Conservation (phyloP, 2,113 vertebrate species). For the Phyllopteryx taeniolatus region DNA sequence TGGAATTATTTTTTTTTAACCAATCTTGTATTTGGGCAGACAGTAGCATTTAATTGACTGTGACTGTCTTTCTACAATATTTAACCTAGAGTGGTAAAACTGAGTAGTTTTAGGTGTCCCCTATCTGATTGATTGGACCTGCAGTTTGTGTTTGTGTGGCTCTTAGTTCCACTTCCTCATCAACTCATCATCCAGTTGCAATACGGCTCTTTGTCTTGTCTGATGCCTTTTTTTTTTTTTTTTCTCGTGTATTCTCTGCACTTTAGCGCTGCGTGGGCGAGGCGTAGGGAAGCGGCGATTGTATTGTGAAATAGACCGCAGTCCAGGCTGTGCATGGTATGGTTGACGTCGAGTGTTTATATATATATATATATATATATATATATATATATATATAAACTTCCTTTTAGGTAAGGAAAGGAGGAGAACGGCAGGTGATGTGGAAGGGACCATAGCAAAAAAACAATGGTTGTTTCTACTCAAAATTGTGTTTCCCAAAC, state of each 20-base stretch:
- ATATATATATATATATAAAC: too few relatives aligned
- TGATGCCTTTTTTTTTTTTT: slow-evolving; percentile 34
- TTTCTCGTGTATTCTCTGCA: slow-evolving; percentile 75
- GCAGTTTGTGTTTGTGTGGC: slow-evolving; percentile 32
- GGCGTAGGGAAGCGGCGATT: slow-evolving; percentile 57
- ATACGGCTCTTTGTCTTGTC: slow-evolving; percentile 41
- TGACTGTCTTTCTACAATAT: slow-evolving; percentile 16
- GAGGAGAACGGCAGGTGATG: slow-evolving; percentile 62
- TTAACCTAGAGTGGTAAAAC: slow-evolving; percentile 37
- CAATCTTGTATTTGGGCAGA: background rate
- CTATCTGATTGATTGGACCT: slow-evolving; percentile 8
- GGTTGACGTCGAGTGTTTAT: slow-evolving; percentile 21
- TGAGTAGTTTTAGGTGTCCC: slow-evolving; percentile 24
- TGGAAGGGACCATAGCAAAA: slow-evolving; percentile 38
- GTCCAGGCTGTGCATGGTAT: slow-evolving; percentile 42
- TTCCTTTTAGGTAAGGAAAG: slow-evolving; percentile 54
- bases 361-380: too few relatives aligned
- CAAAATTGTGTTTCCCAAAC: background rate
- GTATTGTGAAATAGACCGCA: slow-evolving; percentile 60
- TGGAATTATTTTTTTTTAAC: background rate
- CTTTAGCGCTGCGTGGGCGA: slow-evolving; percentile 77
- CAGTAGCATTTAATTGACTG: background rate
- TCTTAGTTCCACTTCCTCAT: slow-evolving; percentile 13
- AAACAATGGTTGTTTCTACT: slow-evolving; percentile 22
- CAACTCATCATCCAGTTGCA: slow-evolving; percentile 43